Conservation (phyloP, 2,888 invertebrate species). For the Furcula furcula region DNA sequence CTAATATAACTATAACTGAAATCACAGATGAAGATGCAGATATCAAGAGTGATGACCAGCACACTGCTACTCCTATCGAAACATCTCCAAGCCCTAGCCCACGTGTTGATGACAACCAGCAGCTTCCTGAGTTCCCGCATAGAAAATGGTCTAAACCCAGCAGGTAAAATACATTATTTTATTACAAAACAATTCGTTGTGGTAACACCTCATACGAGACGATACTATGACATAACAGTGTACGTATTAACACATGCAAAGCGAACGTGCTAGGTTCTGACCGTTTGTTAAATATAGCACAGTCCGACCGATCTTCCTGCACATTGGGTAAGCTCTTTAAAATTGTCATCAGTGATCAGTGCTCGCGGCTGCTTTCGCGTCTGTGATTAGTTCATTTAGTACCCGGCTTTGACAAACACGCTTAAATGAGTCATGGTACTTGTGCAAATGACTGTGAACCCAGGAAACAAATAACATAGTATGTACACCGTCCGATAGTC, state of each 20-base stretch:
- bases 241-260: conserved; percentile 65
- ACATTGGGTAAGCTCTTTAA: conserved; percentile 76
- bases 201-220: conserved; percentile 42
- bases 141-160: conserved; percentile 74
- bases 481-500: conserved; percentile 54
- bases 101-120: conserved; percentile 46
- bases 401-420: conserved; percentile 59
- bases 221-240: conserved; percentile 68
- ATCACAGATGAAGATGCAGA: conserved; percentile 65
- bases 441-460: conserved; percentile 38
- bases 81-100: conserved; percentile 71
- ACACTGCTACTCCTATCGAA: conserved; percentile 58
- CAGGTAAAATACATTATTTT: conserved; percentile 58
- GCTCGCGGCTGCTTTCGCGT: conserved; percentile 76
- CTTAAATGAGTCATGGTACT: conserved; percentile 55
- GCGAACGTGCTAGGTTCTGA: conserved; percentile 74
- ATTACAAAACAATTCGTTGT: conserved; percentile 23
- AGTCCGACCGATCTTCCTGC: conserved; percentile 67
- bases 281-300: conserved; percentile 75
- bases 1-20: conserved; percentile 76
- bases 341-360: conserved; percentile 78
- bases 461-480: conserved; percentile 37
- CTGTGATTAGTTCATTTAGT: conserved; percentile 73
- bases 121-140: conserved; percentile 44
- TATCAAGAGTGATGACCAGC: conserved; percentile 47